These are phyloP conservation scores for Aphaenogaster ashmeadi DNA, from an alignment of 1,140 invertebrate genomes.

Conservation along the genomic window DNA sequence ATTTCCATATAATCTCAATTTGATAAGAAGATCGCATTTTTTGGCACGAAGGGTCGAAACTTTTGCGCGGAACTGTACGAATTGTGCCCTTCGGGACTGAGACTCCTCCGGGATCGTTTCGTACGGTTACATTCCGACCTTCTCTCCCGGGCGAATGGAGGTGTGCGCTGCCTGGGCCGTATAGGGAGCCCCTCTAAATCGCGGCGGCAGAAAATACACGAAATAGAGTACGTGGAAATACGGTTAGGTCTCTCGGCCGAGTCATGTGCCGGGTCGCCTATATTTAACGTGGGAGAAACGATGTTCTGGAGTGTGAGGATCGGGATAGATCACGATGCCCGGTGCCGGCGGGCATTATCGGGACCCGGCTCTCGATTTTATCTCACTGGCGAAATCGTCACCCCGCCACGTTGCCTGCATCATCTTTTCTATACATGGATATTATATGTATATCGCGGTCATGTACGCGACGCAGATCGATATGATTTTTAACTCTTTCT, in stretches of 20 bases:
- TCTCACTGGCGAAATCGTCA: conserved; percentile 20
- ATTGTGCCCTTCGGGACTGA: background rate
- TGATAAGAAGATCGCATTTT: background rate
- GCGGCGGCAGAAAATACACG: conserved; percentile 37
- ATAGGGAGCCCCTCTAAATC: conserved; percentile 38
- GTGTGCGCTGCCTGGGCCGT: background rate
- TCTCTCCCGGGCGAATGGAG: background rate
- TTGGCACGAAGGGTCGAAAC: background rate
- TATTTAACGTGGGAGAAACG: conserved; percentile 65
- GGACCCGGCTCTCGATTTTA: conserved; percentile 7
- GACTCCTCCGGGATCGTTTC: conserved; percentile 24
- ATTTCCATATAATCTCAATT: background rate
- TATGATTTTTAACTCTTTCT: background rate
- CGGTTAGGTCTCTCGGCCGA: conserved; percentile 24
- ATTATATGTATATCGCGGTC: background rate
- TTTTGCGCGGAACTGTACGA: conserved; percentile 20
- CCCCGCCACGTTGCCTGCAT: background rate
- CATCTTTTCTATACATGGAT: background rate
- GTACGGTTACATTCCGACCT: conserved; percentile 42
- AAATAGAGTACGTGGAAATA: conserved; percentile 55
- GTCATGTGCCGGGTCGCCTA: conserved; percentile 49
- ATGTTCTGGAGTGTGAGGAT: conserved; percentile 34
- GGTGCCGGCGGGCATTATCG: background rate
- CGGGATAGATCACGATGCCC: conserved; percentile 28
- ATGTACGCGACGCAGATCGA: background rate